A percentile compares a stretch with the other conserved stretches of the same genome.
Conservation (phyloP, 2,888 invertebrate species). For the Ferrisia virgata region DNA sequence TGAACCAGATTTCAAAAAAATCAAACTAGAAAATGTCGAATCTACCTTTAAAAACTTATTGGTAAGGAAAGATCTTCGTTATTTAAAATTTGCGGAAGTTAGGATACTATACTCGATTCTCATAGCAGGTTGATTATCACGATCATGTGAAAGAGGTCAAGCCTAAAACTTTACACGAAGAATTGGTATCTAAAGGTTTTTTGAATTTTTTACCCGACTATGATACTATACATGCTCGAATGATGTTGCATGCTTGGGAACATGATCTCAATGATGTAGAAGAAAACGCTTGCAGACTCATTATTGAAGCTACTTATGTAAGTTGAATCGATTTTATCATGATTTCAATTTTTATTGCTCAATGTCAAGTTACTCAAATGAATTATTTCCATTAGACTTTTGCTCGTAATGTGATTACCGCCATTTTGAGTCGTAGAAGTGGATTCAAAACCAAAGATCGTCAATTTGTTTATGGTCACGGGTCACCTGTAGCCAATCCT, state of each 20-base stretch:
- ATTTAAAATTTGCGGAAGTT: neutral
- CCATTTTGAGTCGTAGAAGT: slow-evolving; percentile 75
- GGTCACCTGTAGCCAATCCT: slow-evolving; percentile 74
- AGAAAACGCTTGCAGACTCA: slow-evolving; percentile 76
- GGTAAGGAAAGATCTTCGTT: neutral
- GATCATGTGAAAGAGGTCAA: slow-evolving; percentile 13
- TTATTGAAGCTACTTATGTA: slow-evolving; percentile 74
- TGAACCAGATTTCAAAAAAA: slow-evolving; percentile 8
- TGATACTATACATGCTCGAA: slow-evolving; percentile 75
- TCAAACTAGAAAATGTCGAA: slow-evolving; percentile 30
- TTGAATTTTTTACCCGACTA: slow-evolving; percentile 71
- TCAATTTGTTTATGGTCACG: slow-evolving; percentile 75
- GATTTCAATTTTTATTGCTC: neutral
- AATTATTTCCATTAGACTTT: slow-evolving; percentile 59
- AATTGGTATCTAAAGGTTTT: slow-evolving; percentile 31
- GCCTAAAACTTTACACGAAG: slow-evolving; percentile 31
- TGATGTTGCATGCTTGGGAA: slow-evolving; percentile 86
- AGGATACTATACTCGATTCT: neutral
- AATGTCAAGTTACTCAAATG: neutral
- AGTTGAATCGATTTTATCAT: slow-evolving; percentile 33
- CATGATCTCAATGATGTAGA: slow-evolving; percentile 80
- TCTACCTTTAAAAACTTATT: slow-evolving; percentile 1
- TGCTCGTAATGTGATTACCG: slow-evolving; percentile 75
- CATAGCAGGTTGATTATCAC: slow-evolving; percentile 21
- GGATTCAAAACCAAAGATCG: slow-evolving; percentile 73